Base-by-base conservation (phyloP, 2,888 invertebrate genomes). In the Leptinotarsa peninsularis region DNA sequence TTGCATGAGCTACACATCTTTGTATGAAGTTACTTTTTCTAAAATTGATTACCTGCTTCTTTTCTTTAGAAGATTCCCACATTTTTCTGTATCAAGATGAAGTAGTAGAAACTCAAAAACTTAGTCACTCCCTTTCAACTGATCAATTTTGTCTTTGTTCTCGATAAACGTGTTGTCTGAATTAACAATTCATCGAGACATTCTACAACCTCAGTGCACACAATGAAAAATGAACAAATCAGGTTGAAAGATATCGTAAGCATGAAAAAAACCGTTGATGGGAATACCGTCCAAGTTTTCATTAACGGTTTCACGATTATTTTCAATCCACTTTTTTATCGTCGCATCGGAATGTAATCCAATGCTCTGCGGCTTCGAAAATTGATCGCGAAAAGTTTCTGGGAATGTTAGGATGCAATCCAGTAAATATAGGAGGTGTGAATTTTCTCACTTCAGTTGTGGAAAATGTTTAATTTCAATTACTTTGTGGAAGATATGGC, bases 101-200 rank as follows among this genome's bases (percentile, higher is more conserved):
- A 27, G 4, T 27, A 27, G 27, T 27, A 27, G 27, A 27, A 27
- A 27, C 21, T 21, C 21, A 33, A 33, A 33, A 33, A 33, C 5
- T 27, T 27, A 27, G 5, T 27, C 27, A 33, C 27, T 33, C 5
- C 5, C 27, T 33, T 5, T 33, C 27, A 33, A 33, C 1, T 21
- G 21, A 21, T 21, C 21, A 21, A 10, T 43, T 43, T 43, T 3
- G 10, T 13, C 43, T 43, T 3, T 10, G 10, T 43, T 10, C 43
- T 0, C 43, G 3, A 43, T 10, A 13, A 13, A 23, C 4, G 60
- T 67, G 78, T 75, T 81, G 82, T 82, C 82, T 82, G 82, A 81
- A 82, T 82, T 80, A 80, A 73, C 80, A 81, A 79, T 80, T 79
- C 70, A 78, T 74, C 77, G 78, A 75, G 78, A 78, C 73, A 76